Conservation (phyloP, 2,888 invertebrate species). For the Phragmatobia fuliginosa region DNA sequence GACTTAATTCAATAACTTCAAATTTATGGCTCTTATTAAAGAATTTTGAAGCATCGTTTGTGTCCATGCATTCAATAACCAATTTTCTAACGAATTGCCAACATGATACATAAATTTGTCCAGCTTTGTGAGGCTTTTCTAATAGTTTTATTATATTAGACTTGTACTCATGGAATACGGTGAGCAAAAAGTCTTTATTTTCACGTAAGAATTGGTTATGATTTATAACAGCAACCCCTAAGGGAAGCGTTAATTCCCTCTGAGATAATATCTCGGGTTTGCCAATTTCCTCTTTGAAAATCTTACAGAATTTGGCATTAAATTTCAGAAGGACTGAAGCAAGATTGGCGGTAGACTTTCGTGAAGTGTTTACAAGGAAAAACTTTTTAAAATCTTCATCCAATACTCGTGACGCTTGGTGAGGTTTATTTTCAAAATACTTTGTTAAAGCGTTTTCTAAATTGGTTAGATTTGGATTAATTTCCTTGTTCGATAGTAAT, state of each 20-base stretch:
- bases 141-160: constrained; percentile 88
- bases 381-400: constrained; percentile 85
- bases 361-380: constrained; percentile 80
- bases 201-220: constrained; percentile 73
- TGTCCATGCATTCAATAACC: constrained; percentile 87
- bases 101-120: constrained; percentile 88
- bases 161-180: constrained; percentile 87
- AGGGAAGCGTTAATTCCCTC: constrained; percentile 88
- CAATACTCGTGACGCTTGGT: constrained; percentile 82
- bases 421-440: constrained; percentile 88
- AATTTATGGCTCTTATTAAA: constrained; percentile 88
- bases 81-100: constrained; percentile 86
- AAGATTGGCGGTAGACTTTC: constrained; percentile 87
- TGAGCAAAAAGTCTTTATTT: constrained; percentile 78
- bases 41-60: constrained; percentile 78
- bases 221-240: constrained; percentile 82
- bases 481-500: constrained; percentile 73
- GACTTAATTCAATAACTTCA: constrained; percentile 87
- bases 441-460: constrained; percentile 85
- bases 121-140: constrained; percentile 90
- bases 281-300: constrained; percentile 78
- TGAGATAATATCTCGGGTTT: constrained; percentile 82
- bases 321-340: constrained; percentile 86
- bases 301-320: constrained; percentile 77
- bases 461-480: constrained; percentile 78